These are phyloP conservation scores for Trichonephila clavipes DNA, from an alignment of 1,140 invertebrate species.

Conservation along the genomic window DNA sequence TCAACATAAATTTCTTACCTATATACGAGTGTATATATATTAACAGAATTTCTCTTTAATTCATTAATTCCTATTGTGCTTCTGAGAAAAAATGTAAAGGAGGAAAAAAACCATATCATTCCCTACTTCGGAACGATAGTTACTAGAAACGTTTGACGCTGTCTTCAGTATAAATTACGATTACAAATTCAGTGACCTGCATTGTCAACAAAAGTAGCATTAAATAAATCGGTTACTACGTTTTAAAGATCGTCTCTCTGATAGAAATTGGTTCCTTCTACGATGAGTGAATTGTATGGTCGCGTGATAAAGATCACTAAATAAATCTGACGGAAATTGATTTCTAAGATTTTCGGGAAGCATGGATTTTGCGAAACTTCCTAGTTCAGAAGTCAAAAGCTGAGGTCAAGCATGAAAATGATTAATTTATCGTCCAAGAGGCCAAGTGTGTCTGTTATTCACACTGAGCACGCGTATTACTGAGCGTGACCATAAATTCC, in stretches of 20 bases:
- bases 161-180: no score
- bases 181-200: no score
- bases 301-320: neutral
- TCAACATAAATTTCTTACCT: no score
- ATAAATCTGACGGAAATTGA: neutral
- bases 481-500: neutral
- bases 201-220: no score
- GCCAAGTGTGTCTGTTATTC: neutral
- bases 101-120: no score
- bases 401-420: neutral
- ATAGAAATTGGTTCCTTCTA: neutral
- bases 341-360: constrained; percentile 18
- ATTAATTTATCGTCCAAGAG: neutral
- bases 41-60: no score
- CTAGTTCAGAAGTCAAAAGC: constrained; percentile 7
- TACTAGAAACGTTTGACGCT: no score
- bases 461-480: neutral
- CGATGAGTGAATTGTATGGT: constrained; percentile 5
- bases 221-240: neutral
- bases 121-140: no score
- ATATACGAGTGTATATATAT: no score
- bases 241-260: neutral
- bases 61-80: no score
- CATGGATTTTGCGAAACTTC: constrained; percentile 10
- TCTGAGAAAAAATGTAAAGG: no score